Evolutionary conservation across 2,888 invertebrate species (phyloP).

Genomic region (Priocnemis perturbator): DNA sequence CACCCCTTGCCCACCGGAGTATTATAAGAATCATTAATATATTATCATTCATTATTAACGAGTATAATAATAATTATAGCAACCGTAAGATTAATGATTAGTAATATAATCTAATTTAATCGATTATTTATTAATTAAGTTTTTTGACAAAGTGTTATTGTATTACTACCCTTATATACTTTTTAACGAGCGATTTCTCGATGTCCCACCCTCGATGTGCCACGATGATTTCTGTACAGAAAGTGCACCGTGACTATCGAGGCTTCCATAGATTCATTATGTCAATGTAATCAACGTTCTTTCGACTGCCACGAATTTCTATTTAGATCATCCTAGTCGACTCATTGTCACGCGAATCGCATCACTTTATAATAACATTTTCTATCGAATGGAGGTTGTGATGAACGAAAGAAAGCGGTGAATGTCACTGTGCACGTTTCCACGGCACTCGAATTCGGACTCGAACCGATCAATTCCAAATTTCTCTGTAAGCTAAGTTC

Average conservation of each 20-base stretch:
- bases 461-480: constrained; percentile 66
- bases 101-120: constrained; percentile 75
- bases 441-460: constrained; percentile 38
- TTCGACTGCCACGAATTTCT: background rate
- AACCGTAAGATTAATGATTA: constrained; percentile 66
- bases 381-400: background rate
- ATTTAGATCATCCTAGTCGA: too few species aligned
- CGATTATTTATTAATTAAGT: constrained; percentile 75
- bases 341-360: background rate
- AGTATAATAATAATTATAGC: constrained; percentile 66
- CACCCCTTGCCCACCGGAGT: constrained; percentile 67
- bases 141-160: constrained; percentile 69
- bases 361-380: background rate
- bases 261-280: too few species aligned
- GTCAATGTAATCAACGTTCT: background rate
- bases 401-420: background rate
- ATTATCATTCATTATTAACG: constrained; percentile 74
- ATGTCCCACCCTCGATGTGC: background rate
- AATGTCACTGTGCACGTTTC: constrained; percentile 28
- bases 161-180: constrained; percentile 38
- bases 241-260: constrained; percentile 25
- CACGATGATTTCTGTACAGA: constrained; percentile 17
- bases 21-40: constrained; percentile 76
- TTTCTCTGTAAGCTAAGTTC: constrained; percentile 66
- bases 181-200: constrained; percentile 14